phyloP scores from a whole-genome alignment of 2,113 vertebrate species.

The Phrynosoma blainvillii region DNA sequence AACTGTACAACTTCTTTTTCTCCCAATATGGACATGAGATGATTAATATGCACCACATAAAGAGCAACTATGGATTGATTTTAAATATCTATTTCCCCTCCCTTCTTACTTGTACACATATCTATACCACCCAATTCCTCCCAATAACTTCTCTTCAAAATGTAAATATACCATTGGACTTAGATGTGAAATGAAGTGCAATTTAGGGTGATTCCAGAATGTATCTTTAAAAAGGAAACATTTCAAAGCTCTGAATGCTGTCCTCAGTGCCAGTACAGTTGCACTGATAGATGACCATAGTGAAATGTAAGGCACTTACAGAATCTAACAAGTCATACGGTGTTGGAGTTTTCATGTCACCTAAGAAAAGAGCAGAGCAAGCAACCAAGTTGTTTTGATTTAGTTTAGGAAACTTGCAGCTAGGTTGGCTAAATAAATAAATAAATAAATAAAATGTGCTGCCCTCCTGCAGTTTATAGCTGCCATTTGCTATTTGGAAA shows the following conservation, averaged over 20 bases:
- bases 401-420: neutral
- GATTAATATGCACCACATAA: neutral
- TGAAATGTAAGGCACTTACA: neutral
- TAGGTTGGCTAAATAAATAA: neutral
- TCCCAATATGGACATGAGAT: neutral
- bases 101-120: neutral
- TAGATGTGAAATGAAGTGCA: too few relatives aligned
- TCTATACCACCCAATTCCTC: neutral
- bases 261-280: neutral
- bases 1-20: neutral
- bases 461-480: constrained; percentile 14
- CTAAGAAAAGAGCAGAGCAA: neutral
- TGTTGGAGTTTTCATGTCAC: neutral
- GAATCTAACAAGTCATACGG: neutral
- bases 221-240: too few relatives aligned
- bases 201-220: too few relatives aligned
- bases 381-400: neutral
- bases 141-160: neutral
- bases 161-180: neutral
- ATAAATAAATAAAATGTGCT: neutral
- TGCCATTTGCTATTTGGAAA: neutral
- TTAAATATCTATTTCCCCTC: neutral
- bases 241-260: neutral
- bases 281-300: neutral
- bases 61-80: neutral